Evolutionary conservation across 2,888 invertebrate genomes (phyloP), one percentile per base, ranked within the genome.

Genomic region (Silvanus unidentatus): DNA sequence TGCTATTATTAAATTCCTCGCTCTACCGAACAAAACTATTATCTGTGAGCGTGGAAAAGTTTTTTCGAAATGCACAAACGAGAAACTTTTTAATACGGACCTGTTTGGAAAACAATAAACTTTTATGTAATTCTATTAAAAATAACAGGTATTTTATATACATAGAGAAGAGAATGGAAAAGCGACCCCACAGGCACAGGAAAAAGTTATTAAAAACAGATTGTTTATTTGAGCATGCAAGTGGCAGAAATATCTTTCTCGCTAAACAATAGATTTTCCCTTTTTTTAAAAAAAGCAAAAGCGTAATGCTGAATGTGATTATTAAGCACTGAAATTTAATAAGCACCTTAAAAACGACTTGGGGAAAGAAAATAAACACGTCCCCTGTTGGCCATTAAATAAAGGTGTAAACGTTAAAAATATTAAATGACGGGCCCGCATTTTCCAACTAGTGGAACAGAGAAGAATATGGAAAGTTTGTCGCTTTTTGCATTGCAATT

Each of bases 341-440:
- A 68, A 66, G 62, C 61, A 66, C 64, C 65, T 66, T 59, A 55
- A 50, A 57, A 58, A 58, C 53, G 56, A 56, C 57, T 53, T 37
- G 14, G 57, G 47, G 48, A 53, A 61, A 59, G 62, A 64, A 64
- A 64, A 65, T 64, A 66, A 64, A 63, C 64, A 61, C 60, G 58
- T 58, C 59, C 61, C 63, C 60, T 49, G 36, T 12, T 53, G 53
- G 57, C 61, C 56, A 64, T 65, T 65, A 66, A 67, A 68, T 65
- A 66, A 68, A 69, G 68, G 69, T 69, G 68, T 64, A 64, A 65
- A 64, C 63, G 63, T 60, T 64, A 63, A 64, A 66, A 66, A 65
- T 64, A 62, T 59, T 56, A 63, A 63, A 64, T 50, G 56, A 50
- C 45, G 45, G 47, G 51, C 42, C 50, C 37, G 16, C 14, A 6